Percentiles rank a stretch among this genome's conserved stretches.
These are phyloP conservation scores for Rhodophaea formosa DNA, from an alignment of 2,888 invertebrate species.

Conservation along the genomic window DNA sequence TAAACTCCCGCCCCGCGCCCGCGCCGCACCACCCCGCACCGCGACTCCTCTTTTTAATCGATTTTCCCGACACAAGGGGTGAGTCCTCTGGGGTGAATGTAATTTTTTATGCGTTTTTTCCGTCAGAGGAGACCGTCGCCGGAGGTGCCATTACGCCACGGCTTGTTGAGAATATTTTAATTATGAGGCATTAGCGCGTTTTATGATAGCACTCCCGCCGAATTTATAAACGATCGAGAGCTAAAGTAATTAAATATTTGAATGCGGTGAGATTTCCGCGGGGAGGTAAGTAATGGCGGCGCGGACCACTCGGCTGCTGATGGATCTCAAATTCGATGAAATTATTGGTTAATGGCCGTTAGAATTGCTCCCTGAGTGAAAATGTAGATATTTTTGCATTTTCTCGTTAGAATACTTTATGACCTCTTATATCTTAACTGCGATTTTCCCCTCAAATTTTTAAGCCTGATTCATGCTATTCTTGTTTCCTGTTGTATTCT, in stretches of 20 bases:
- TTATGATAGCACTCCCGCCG: slow-evolving; percentile 78
- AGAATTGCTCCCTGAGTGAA: slow-evolving; percentile 59
- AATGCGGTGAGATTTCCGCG: slow-evolving; percentile 79
- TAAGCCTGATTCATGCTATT: neutral
- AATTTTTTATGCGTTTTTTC: slow-evolving; percentile 82
- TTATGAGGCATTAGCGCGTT: slow-evolving; percentile 82
- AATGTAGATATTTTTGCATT: slow-evolving; percentile 53
- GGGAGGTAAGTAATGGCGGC: slow-evolving; percentile 76
- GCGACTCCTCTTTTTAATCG: slow-evolving; percentile 81
- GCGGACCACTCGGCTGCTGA: slow-evolving; percentile 59
- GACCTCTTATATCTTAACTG: slow-evolving; percentile 12
- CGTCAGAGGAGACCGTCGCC: slow-evolving; percentile 74
- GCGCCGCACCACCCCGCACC: slow-evolving; percentile 57
- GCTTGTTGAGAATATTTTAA: slow-evolving; percentile 83
- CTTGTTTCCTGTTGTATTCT: neutral
- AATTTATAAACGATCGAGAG: slow-evolving; percentile 80
- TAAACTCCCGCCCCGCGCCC: slow-evolving; percentile 69
- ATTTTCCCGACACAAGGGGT: slow-evolving; percentile 81
- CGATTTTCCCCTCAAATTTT: slow-evolving; percentile 4
- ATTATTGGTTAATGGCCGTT: slow-evolving; percentile 76
- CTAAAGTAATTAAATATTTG: slow-evolving; percentile 80
- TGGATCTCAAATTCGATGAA: slow-evolving; percentile 78
- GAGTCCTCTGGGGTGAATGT: slow-evolving; percentile 82
- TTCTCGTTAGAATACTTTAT: slow-evolving; percentile 37
- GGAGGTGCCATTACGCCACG: slow-evolving; percentile 82